A percentile compares a stretch with the other conserved stretches of the same genome.
These are phyloP conservation scores for Potamarius usumacintae DNA, from an alignment of 2,113 vertebrate genomes.

Conservation along the genomic window DNA sequence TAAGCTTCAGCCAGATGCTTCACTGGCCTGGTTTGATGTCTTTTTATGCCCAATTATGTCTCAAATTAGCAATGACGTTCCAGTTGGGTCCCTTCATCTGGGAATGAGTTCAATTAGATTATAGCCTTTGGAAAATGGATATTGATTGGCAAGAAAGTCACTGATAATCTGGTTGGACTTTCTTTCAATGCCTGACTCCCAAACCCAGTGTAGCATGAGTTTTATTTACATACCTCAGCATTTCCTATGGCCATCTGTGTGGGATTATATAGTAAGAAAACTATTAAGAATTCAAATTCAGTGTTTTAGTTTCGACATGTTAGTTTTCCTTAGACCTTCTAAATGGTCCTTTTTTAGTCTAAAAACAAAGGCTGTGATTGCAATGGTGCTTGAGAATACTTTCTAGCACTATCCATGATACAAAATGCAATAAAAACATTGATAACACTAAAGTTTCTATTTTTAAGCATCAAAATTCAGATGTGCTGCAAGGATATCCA, in stretches of 20 bases:
- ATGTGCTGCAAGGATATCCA: neutral
- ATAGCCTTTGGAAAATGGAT: slow-evolving; percentile 52
- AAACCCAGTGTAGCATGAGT: slow-evolving; percentile 33
- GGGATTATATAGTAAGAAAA: neutral
- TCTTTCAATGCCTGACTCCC: slow-evolving; percentile 47
- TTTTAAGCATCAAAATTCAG: neutral
- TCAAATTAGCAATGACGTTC: slow-evolving; percentile 62
- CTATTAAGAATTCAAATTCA: neutral
- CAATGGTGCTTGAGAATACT: neutral
- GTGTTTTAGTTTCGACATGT: slow-evolving; percentile 4
- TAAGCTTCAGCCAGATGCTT: slow-evolving; percentile 41
- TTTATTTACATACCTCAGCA: slow-evolving; percentile 25
- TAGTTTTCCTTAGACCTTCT: neutral
- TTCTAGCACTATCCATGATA: neutral
- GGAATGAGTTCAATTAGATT: slow-evolving; percentile 54
- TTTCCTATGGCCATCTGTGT: neutral
- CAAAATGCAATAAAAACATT: neutral
- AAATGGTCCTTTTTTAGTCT: neutral
- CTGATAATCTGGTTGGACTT: slow-evolving; percentile 64
- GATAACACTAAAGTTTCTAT: neutral
- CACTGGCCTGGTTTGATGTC: slow-evolving; percentile 61
- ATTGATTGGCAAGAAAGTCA: slow-evolving; percentile 64
- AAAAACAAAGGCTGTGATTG: slow-evolving; percentile 3
- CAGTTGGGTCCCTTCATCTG: slow-evolving; percentile 41
- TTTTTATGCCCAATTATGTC: slow-evolving; percentile 57